Percentiles rank a stretch among this genome's conserved stretches.
These are phyloP conservation scores for Cryptomyrus ogoouensis DNA, from an alignment of 2,113 vertebrate genomes.

Conservation along the genomic window DNA sequence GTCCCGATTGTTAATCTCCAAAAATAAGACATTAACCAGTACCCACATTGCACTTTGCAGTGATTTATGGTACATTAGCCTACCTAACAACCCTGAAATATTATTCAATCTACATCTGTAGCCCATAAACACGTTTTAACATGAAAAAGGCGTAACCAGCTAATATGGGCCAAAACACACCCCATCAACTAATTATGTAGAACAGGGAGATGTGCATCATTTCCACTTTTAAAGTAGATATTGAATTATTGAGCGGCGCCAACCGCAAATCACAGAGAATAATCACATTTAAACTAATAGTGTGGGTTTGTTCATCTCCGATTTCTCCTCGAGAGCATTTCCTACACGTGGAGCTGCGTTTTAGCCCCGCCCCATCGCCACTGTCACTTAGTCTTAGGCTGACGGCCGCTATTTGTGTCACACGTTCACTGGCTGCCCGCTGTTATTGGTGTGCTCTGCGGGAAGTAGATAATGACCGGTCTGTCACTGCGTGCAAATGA, in stretches of 20 bases:
- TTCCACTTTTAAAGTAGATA: neutral
- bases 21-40: neutral
- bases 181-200: neutral
- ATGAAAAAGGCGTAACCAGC: neutral
- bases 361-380: neutral
- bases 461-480: neutral
- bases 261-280: neutral
- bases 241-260: neutral
- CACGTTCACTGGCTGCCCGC: neutral
- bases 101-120: neutral
- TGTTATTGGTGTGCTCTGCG: neutral
- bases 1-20: neutral
- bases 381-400: neutral
- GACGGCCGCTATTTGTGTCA: neutral
- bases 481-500: neutral
- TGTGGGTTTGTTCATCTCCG: neutral
- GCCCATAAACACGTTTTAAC: neutral
- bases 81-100: neutral
- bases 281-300: neutral
- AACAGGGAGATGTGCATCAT: neutral
- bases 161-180: neutral
- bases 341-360: neutral
- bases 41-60: neutral
- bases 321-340: neutral
- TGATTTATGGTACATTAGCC: neutral